Percentiles rank a stretch among this genome's conserved stretches.
Conservation (phyloP, 2,113 vertebrate species). For the Mustela nigripes region DNA sequence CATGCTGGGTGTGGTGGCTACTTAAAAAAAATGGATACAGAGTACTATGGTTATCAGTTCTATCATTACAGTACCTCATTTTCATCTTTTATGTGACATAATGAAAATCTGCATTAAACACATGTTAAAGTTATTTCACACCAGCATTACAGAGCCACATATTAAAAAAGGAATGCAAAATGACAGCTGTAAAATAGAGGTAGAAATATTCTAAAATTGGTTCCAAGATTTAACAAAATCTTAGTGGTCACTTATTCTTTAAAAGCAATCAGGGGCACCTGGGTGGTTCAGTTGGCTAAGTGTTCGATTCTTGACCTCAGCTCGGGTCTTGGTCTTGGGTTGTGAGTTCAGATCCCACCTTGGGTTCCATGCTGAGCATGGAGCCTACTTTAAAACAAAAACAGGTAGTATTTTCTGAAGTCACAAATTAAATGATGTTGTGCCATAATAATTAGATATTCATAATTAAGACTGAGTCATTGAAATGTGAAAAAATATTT, state of each 20-base stretch:
- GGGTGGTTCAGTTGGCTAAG: background rate
- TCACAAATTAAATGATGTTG: background rate
- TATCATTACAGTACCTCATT: conserved; percentile 63
- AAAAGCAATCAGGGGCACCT: background rate
- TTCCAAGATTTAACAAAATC: background rate
- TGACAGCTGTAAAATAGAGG: background rate
- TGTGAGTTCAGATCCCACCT: background rate
- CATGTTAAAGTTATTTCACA: background rate
- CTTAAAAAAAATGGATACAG: background rate
- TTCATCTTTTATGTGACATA: conserved; percentile 45
- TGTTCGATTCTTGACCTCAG: background rate
- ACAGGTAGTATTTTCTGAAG: background rate
- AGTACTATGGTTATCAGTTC: conserved; percentile 48
- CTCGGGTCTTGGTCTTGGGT: background rate
- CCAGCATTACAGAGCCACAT: background rate
- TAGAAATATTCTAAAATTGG: background rate
- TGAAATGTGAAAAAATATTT: background rate
- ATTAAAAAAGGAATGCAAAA: background rate
- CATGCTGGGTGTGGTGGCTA: background rate
- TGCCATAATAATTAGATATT: background rate
- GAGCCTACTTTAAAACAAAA: background rate
- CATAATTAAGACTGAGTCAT: background rate
- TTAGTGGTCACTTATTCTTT: background rate
- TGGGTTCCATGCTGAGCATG: background rate
- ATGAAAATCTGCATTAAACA: conserved; percentile 27